These are phyloP conservation scores for Platorchestia sp. DNA, from an alignment of 1,140 invertebrate genomes.

Conservation along the genomic window DNA sequence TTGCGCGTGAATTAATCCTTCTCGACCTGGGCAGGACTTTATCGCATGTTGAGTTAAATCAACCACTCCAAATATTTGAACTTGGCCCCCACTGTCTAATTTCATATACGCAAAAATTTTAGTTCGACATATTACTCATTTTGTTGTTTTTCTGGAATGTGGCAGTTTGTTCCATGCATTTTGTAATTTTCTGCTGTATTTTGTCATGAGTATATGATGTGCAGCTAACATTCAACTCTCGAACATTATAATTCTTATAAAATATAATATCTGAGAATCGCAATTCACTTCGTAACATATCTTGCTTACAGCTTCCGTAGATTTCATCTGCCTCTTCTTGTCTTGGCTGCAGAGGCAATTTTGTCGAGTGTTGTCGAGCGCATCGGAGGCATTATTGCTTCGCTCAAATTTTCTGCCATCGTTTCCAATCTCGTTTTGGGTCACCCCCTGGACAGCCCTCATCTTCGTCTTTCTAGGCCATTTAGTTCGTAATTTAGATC, in stretches of 20 bases:
- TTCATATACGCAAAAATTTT: not conserved
- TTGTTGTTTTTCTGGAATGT: not conserved
- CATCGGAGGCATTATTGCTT: slow-evolving; percentile 34
- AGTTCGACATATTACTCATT: not conserved
- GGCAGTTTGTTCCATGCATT: not conserved
- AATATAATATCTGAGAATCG: not conserved
- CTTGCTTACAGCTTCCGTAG: not conserved
- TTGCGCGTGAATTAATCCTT: no score
- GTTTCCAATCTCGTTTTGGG: slow-evolving; percentile 48
- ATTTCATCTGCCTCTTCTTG: not conserved
- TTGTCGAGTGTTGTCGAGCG: slow-evolving; percentile 10
- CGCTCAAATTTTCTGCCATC: slow-evolving; percentile 46
- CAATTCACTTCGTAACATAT: not conserved
- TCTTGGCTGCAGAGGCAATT: not conserved
- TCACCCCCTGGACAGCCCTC: slow-evolving; percentile 22
- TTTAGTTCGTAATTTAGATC: slow-evolving; percentile 55
- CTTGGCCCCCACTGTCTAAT: not conserved
- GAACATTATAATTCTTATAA: not conserved
- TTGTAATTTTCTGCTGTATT: not conserved
- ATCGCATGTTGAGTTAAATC: not conserved
- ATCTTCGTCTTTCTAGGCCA: slow-evolving; percentile 51
- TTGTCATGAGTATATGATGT: not conserved
- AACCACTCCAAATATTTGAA: not conserved
- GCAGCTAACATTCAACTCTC: not conserved
- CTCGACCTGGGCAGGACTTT: not conserved